Evolutionary conservation across 1,140 invertebrate genomes (phyloP).

Genomic region (Drosophila parvula): DNA sequence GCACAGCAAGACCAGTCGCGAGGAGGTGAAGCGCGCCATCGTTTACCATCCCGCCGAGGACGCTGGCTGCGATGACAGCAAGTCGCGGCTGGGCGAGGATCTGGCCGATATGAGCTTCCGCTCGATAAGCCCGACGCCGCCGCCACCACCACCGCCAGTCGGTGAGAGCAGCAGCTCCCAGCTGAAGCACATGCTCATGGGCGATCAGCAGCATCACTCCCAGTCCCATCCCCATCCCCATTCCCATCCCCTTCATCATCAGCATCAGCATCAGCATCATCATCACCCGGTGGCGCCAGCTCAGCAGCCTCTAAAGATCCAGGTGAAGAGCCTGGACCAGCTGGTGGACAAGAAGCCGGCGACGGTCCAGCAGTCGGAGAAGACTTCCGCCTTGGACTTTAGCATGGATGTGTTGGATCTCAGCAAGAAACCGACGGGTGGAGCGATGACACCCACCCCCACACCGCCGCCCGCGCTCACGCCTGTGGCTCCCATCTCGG

Average conservation of each 20-base stretch:
- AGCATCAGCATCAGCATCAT: background rate
- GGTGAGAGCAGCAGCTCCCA: conserved; percentile 84
- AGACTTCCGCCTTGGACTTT: conserved; percentile 88
- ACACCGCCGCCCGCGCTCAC: conserved; percentile 69
- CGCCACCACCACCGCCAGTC: conserved; percentile 58
- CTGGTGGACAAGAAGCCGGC: conserved; percentile 85
- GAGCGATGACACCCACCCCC: conserved; percentile 84
- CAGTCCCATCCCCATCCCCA: background rate
- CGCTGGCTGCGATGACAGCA: conserved; percentile 87
- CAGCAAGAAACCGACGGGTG: conserved; percentile 88
- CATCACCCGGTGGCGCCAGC: background rate
- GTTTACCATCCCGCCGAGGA: conserved; percentile 94
- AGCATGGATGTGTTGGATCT: conserved; percentile 94
- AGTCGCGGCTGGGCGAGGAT: conserved; percentile 41
- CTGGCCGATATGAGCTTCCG: conserved; percentile 75
- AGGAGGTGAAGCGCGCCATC: conserved; percentile 93
- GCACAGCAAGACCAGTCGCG: conserved; percentile 92
- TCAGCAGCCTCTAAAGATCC: conserved; percentile 85
- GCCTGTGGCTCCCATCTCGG: conserved; percentile 78
- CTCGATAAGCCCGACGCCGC: conserved; percentile 36
- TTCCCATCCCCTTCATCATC: background rate
- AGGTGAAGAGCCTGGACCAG: conserved; percentile 87
- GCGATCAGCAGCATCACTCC: conserved; percentile 36
- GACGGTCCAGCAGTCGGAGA: conserved; percentile 54
- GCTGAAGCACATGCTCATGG: conserved; percentile 82